Evolutionary conservation across 2,113 vertebrate species (phyloP), one percentile per base, ranked within the genome.

Genomic region (Entomyzon cyanotis): DNA sequence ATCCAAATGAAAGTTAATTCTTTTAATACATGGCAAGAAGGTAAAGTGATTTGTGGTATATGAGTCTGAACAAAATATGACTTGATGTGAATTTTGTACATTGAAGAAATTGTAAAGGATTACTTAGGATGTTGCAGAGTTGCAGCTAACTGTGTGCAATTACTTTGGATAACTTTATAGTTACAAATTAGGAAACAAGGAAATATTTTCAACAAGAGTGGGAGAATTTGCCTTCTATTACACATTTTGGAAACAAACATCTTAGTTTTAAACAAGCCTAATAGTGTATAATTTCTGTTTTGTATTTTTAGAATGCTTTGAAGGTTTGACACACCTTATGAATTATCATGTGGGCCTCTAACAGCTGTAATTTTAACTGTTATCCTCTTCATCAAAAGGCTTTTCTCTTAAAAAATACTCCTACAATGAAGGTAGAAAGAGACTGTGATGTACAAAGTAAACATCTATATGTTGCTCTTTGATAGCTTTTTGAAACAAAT

Each of bases 181-280:
- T 31, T 76, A 49, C 39, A 50, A 82, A 81, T 67, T 94, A 88
- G n/a, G 47, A 87, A 91, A 79, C 73, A 74, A 71, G 65, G 86
- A 87, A 90, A 76, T 21, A 58, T 59, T 87, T 93, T 91, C 37
- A 65, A 60, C 13, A 56, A 33, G 23, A 92, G 55, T 67, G 65
- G 71, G 89, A 91, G 47, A 84, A 94, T 95, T 83, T 67, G 31
- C 12, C 20, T 69, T 84, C 65, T 62, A 84, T 67, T 83, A 68
- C 33, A 50, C 21, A 62, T 85, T 96, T 97, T 93, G 84, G 52
- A 94, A 96, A 94, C 69, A 94, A 90, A 92, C 75, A 46, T 22
- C 71, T 82, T 67, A 41, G 5, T 87, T 91, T 88, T 83, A 90
- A 84, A 73, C 30, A 91, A 88, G 28, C 13, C 13, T 94, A 90